A percentile compares a stretch with the other conserved stretches of the same genome.
Conservation (phyloP, 1,140 invertebrate genomes). For the Diabrotica virgifera region DNA sequence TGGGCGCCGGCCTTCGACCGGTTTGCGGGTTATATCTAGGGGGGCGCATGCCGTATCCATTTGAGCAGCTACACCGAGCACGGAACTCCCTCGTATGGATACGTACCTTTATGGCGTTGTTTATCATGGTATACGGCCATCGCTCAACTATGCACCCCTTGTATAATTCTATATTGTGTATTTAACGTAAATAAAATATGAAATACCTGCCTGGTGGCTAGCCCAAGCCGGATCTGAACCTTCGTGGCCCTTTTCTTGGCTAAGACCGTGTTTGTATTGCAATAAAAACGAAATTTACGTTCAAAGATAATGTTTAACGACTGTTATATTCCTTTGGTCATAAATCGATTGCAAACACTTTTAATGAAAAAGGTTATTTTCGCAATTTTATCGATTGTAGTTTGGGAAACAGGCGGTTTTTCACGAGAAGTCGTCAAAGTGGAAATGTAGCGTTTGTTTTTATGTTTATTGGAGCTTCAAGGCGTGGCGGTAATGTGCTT, state of each 20-base stretch:
- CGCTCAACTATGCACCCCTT: too few species aligned
- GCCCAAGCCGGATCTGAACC: not conserved
- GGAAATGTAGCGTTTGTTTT: constrained; percentile 4
- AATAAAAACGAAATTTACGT: constrained; percentile 9
- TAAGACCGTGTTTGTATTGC: constrained; percentile 6
- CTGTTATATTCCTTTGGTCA: constrained; percentile 5
- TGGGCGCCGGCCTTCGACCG: too few species aligned
- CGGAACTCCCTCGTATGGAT: too few species aligned
- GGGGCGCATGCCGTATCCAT: too few species aligned
- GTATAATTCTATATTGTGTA: too few species aligned
- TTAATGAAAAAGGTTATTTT: constrained; percentile 14
- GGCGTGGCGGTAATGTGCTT: not conserved
- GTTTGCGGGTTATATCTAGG: too few species aligned
- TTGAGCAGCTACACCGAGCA: too few species aligned
- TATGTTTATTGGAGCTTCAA: not conserved
- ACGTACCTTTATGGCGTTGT: too few species aligned
- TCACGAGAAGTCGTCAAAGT: not conserved
- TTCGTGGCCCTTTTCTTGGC: not conserved
- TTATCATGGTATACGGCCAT: too few species aligned
- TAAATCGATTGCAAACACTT: constrained; percentile 17
- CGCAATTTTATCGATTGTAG: not conserved
- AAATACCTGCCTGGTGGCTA: too few species aligned
- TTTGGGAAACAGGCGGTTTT: constrained; percentile 3
- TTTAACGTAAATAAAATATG: too few species aligned
- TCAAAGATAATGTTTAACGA: constrained; percentile 4